Evolutionary conservation across 2,888 invertebrate species (phyloP), one percentile per base, ranked within the genome.

Genomic region (Ecliptopera silaceata): DNA sequence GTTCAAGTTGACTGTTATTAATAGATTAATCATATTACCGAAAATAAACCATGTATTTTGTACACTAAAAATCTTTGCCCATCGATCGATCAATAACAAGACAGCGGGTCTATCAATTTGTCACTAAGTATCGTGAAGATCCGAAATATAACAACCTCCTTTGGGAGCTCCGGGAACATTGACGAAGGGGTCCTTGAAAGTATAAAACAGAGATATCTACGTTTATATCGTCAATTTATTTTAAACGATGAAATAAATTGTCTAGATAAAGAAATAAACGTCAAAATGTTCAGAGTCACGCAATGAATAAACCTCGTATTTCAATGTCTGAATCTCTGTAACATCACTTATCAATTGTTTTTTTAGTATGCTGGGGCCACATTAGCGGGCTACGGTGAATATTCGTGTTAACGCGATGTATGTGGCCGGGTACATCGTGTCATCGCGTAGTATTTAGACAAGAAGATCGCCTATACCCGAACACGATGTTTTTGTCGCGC

Each of bases 111-210:
- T 34, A 46, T 41, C 56, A 59, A 61, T 50, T 54, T 47, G 50
- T 36, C 55, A 59, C 59, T 49, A 45, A 42, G 56, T 43, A 47
- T 52, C 45, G 48, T 60, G 54, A 52, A 56, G 53, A 65, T 56
- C 61, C 53, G 57, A 47, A 66, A 67, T 68, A 63, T 68, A 63
- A 63, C 36, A 39, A 59, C 43, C 43, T 55, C 68, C 58, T 56
- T 4, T 17, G 64, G 67, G 70, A 65, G 63, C 68, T 44, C 67
- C 64, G 61, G 10, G 48, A 62, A 58, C 56, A 57, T 63, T 69
- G 70, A 70, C 68, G 50, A 59, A 69, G 64, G 56, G 59, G 65
- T 58, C 61, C 62, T 56, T 46, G 58, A 56, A 59, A 50, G 8
- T 41, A 20, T 31, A 17, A 15, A 45, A 43, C 11, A 3, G 38